Evolutionary conservation across 2,113 vertebrate genomes (phyloP).

Genomic region (Proterorhinus semilunaris): DNA sequence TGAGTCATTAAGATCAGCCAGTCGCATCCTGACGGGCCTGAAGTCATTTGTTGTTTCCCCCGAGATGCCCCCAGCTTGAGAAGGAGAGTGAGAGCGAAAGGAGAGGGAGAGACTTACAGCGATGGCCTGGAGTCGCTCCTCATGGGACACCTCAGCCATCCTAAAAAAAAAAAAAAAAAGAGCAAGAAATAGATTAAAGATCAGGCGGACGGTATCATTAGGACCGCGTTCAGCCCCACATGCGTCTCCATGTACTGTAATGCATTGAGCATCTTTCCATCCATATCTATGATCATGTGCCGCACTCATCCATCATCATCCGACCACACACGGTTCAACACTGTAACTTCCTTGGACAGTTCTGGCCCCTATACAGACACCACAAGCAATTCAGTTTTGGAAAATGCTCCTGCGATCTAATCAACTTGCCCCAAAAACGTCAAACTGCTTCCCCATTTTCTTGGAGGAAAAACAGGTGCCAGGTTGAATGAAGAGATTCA

Average conservation of each 20-base stretch:
- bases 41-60: conserved; percentile 39
- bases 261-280: not conserved
- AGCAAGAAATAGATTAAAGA: conserved; percentile 7
- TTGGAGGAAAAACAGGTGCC: no score
- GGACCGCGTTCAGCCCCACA: not conserved
- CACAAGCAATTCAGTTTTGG: no score
- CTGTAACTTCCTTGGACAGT: no score
- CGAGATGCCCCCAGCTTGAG: conserved; percentile 22
- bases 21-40: conserved; percentile 40
- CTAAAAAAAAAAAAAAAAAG: conserved; percentile 43
- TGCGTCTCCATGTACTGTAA: not conserved
- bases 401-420: no score
- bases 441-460: no score
- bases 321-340: no score
- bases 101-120: conserved; percentile 66
- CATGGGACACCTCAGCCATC: conserved; percentile 80
- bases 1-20: conserved; percentile 46
- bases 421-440: no score
- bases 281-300: not conserved
- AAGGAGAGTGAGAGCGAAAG: not conserved
- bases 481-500: no score
- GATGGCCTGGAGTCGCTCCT: conserved; percentile 79
- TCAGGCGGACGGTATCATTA: not conserved
- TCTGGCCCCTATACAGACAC: no score
- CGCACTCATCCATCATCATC: not conserved